Percentiles rank a stretch among this genome's conserved stretches.
phyloP scores from a whole-genome alignment of 2,113 vertebrate species.

The Notothenia rossii region DNA sequence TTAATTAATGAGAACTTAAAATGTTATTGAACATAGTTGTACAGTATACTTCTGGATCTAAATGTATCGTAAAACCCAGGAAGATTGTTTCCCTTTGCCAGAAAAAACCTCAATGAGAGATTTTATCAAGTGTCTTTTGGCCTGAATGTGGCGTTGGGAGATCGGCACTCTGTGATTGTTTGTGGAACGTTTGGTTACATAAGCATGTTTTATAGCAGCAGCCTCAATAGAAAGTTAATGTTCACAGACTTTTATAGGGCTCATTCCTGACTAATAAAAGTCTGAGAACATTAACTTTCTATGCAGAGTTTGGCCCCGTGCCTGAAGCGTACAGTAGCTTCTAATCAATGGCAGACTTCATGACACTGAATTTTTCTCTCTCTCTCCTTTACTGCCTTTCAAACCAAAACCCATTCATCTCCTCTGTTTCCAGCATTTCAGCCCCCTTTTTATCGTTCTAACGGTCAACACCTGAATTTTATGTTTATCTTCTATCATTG shows the following conservation, averaged over 20 bases:
- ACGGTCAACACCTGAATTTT: not conserved
- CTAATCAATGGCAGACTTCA: slow-evolving; percentile 60
- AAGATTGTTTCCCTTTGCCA: not conserved
- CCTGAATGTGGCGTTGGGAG: not conserved
- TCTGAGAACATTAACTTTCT: too few species aligned
- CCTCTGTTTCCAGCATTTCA: not conserved
- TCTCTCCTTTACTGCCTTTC: slow-evolving; percentile 24
- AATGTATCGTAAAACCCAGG: not conserved
- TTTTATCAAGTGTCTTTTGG: not conserved
- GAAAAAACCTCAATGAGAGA: not conserved
- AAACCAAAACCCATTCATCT: slow-evolving; percentile 1
- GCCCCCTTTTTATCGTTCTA: not conserved
- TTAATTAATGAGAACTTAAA: not conserved
- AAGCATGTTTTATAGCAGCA: slow-evolving; percentile 21
- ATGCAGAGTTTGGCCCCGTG: slow-evolving; percentile 30
- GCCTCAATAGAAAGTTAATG: not conserved
- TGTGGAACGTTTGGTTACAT: slow-evolving; percentile 16
- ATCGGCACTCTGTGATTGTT: slow-evolving; percentile 3
- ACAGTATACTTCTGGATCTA: not conserved
- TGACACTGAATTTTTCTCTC: slow-evolving; percentile 46
- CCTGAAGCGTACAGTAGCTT: slow-evolving; percentile 31
- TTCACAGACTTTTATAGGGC: slow-evolving; percentile 21
- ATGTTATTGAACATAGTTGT: not conserved
- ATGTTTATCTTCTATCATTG: not conserved
- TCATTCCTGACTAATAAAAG: too few species aligned